Percentiles rank a stretch among this genome's conserved stretches.
Conservation (phyloP, 2,113 vertebrate species). For the Corvus moneduloides region DNA sequence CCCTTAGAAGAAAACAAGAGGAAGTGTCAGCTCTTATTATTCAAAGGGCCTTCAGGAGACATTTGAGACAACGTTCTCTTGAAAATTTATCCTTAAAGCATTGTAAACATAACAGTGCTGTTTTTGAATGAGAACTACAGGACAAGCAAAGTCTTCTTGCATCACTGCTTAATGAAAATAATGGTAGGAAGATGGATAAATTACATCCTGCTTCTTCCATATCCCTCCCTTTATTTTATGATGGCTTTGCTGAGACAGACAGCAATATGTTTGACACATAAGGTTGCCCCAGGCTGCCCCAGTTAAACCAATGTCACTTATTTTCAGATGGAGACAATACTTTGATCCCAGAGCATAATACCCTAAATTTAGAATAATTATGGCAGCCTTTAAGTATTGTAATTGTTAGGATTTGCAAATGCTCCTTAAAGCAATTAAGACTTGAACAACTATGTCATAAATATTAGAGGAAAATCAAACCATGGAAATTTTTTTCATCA, state of each 20-base stretch:
- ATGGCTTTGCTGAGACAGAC: conserved; percentile 70
- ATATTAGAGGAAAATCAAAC: background rate
- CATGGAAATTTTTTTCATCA: background rate
- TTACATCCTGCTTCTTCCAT: conserved; percentile 48
- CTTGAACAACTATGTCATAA: background rate
- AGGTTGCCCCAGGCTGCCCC: background rate
- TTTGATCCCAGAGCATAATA: background rate
- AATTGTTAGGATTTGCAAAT: background rate
- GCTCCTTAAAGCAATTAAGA: background rate
- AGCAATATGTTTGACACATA: background rate
- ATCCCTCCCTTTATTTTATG: conserved; percentile 81
- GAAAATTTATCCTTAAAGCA: conserved; percentile 70
- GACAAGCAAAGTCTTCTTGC: conserved; percentile 75
- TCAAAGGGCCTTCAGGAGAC: conserved; percentile 86
- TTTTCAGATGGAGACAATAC: background rate
- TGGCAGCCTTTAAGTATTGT: background rate
- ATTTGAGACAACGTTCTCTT: conserved; percentile 71
- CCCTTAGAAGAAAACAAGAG: conserved; percentile 86
- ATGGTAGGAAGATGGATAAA: conserved; percentile 32
- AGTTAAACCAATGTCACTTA: background rate
- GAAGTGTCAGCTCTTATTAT: conserved; percentile 84
- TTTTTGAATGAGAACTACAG: conserved; percentile 55
- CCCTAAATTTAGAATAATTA: background rate
- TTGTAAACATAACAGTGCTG: conserved; percentile 60
- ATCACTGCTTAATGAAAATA: conserved; percentile 70